These are phyloP conservation scores for Papilio polytes DNA, from an alignment of 1,140 invertebrate genomes.

Conservation along the genomic window DNA sequence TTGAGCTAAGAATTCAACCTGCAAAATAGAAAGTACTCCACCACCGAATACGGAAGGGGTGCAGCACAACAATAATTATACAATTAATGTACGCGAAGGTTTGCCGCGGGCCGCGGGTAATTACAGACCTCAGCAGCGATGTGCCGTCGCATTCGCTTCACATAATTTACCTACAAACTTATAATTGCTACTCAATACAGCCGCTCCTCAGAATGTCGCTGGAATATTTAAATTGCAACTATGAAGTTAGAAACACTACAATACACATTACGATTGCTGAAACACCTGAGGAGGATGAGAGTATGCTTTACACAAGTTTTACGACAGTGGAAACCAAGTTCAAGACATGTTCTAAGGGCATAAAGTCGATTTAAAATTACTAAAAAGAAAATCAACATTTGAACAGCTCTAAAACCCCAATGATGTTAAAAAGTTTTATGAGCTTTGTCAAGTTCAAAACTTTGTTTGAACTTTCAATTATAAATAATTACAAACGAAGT, in stretches of 20 bases:
- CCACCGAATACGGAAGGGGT: not conserved
- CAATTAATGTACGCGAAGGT: not conserved
- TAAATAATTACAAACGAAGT: slow-evolving; percentile 12
- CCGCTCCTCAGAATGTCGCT: not conserved
- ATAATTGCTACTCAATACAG: not conserved
- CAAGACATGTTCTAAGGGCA: not conserved
- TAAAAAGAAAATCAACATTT: not conserved
- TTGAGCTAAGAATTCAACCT: not conserved
- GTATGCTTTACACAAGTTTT: too few species aligned
- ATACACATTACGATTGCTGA: too few species aligned
- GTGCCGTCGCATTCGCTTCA: not conserved
- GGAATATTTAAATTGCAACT: not conserved
- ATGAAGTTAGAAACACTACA: not conserved
- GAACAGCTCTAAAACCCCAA: not conserved
- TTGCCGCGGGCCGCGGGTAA: not conserved
- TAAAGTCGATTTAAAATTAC: not conserved
- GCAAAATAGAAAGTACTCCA: not conserved
- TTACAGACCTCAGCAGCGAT: not conserved
- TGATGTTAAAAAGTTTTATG: not conserved
- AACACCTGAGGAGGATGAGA: too few species aligned
- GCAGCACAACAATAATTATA: slow-evolving; percentile 13
- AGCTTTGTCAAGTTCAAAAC: not conserved
- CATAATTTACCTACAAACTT: slow-evolving; percentile 12
- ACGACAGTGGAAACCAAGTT: too few species aligned
- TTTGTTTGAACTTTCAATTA: slow-evolving; percentile 3